phyloP scores from a whole-genome alignment of 2,113 vertebrate genomes.

The Tiliqua scincoides region DNA sequence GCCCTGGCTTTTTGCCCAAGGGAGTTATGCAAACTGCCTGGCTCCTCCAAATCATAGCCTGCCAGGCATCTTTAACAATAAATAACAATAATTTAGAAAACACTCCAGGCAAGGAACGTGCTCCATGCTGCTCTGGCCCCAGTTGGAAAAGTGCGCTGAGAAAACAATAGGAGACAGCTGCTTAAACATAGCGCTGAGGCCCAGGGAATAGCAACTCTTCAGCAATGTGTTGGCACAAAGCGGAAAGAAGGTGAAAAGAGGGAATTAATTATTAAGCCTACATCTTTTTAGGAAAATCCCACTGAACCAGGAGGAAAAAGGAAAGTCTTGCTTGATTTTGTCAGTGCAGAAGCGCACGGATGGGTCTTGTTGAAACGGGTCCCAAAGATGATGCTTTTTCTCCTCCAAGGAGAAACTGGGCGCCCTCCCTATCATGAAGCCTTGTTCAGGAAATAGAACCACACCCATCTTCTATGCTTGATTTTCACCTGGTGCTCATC shows the following conservation, averaged over 20 bases:
- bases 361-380: not conserved
- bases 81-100: constrained; percentile 63
- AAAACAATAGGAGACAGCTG: constrained; percentile 75
- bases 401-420: not conserved
- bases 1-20: not conserved
- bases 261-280: constrained; percentile 65
- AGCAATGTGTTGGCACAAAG: constrained; percentile 48
- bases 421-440: not conserved
- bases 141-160: constrained; percentile 54
- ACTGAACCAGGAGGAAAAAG: constrained; percentile 18
- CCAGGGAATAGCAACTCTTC: constrained; percentile 53
- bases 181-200: constrained; percentile 61
- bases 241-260: constrained; percentile 54
- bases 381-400: not conserved
- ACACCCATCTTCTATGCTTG: not conserved
- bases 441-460: not conserved
- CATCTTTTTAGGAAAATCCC: constrained; percentile 49
- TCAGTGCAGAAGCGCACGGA: not conserved
- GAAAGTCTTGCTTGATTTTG: constrained; percentile 30
- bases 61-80: constrained; percentile 29
- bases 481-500: not conserved
- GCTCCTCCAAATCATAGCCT: not conserved
- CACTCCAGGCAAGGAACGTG: constrained; percentile 64
- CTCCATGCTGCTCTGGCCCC: constrained; percentile 63
- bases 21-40: not conserved